Evolutionary conservation across 1,140 invertebrate species (phyloP).

Genomic region (Panonychus citri): DNA sequence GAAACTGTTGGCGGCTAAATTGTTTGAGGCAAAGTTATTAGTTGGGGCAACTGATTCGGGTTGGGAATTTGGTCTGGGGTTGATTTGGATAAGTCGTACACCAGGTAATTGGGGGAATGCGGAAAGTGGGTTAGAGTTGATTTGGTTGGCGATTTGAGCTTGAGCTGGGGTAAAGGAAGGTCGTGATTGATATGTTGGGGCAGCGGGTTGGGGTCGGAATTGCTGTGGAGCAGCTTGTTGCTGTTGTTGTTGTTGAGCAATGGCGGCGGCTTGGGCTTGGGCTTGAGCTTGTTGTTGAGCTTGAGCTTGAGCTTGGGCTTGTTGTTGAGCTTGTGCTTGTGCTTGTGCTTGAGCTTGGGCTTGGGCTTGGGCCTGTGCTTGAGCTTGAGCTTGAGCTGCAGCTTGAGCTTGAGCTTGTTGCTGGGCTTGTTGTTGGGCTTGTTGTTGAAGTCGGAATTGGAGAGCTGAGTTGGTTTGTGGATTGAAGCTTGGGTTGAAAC

Average conservation of each 20-base stretch:
- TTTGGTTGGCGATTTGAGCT: not conserved
- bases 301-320: not conserved
- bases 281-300: not conserved
- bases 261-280: not conserved
- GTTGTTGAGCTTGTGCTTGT: not conserved
- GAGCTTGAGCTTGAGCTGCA: not conserved
- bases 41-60: not conserved
- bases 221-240: not conserved
- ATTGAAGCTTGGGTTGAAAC: not conserved
- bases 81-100: not conserved
- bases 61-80: not conserved
- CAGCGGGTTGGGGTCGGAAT: too few species aligned
- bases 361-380: not conserved
- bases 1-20: not conserved
- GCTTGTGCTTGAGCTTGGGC: not conserved
- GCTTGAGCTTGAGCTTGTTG: not conserved
- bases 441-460: not conserved
- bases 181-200: not conserved
- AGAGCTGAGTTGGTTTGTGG: not conserved
- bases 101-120: not conserved
- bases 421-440: not conserved
- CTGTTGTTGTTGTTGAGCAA: not conserved
- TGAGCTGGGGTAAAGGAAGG: not conserved
- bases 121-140: not conserved
- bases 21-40: not conserved